Conservation (phyloP, 2,888 invertebrate genomes). For the Phortica magna region DNA sequence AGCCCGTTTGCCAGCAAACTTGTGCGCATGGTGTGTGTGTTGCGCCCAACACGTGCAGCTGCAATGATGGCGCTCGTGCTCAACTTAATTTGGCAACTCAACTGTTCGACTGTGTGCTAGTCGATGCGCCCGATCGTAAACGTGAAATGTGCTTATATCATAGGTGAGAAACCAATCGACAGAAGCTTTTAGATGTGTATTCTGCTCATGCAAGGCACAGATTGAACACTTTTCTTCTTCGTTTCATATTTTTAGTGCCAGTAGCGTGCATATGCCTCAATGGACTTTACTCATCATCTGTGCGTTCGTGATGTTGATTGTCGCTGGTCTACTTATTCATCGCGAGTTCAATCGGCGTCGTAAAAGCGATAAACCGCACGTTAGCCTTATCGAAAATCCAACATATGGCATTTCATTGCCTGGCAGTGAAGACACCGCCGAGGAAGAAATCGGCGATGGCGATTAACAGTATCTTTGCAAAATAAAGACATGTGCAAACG, state of each 20-base stretch:
- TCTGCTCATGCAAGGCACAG: too few species aligned
- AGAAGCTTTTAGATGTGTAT: too few species aligned
- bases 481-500: background rate
- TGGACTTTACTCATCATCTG: conserved; percentile 61
- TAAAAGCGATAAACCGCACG: conserved; percentile 62
- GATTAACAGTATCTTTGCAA: conserved; percentile 42
- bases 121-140: conserved; percentile 47
- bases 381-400: conserved; percentile 72
- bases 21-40: conserved; percentile 73
- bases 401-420: conserved; percentile 66
- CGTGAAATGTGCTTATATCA: conserved; percentile 53
- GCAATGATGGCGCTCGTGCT: conserved; percentile 77
- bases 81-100: conserved; percentile 49
- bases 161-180: conserved; percentile 47
- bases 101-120: conserved; percentile 50
- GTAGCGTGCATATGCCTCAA: conserved; percentile 51
- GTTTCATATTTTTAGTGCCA: conserved; percentile 32
- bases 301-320: conserved; percentile 56
- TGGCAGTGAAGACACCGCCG: conserved; percentile 51
- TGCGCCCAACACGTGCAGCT: conserved; percentile 79
- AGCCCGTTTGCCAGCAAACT: conserved; percentile 65
- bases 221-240: background rate
- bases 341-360: conserved; percentile 60
- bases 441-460: conserved; percentile 52
- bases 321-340: conserved; percentile 61